Conservation (phyloP, 2,888 invertebrate species). For the Allygus modestus region DNA sequence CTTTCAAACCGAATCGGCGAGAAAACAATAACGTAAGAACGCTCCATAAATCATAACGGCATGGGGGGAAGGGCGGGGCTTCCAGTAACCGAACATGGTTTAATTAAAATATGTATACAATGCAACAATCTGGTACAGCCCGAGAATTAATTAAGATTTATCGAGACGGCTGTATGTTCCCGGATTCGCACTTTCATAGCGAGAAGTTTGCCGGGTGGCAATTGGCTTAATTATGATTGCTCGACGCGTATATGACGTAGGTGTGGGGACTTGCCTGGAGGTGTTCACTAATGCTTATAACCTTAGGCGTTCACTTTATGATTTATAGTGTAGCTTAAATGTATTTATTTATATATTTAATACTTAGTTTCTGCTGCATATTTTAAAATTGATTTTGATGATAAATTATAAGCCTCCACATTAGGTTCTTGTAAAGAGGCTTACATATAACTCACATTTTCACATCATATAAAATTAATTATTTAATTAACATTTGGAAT, state of each 20-base stretch:
- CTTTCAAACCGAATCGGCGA: not conserved
- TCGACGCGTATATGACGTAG: not conserved
- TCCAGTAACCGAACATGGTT: not conserved
- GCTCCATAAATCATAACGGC: slow-evolving; percentile 2
- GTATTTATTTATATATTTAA: too few relatives aligned
- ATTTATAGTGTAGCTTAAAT: too few relatives aligned
- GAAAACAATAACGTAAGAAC: slow-evolving; percentile 8
- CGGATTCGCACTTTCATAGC: not conserved
- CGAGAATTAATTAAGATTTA: slow-evolving; percentile 34
- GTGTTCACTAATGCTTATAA: not conserved
- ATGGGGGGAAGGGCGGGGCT: not conserved
- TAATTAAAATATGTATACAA: slow-evolving; percentile 29
- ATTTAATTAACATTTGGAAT: too few relatives aligned
- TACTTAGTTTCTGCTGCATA: too few relatives aligned
- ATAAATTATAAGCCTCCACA: too few relatives aligned
- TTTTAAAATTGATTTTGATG: too few relatives aligned
- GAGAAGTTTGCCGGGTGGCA: not conserved
- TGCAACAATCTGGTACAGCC: slow-evolving; percentile 29
- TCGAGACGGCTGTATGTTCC: not conserved
- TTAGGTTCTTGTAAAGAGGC: too few relatives aligned
- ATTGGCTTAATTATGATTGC: slow-evolving; percentile 14
- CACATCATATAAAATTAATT: too few relatives aligned
- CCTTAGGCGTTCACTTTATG: too few relatives aligned
- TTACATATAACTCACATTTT: too few relatives aligned
- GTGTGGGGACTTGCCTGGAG: not conserved